Base-by-base conservation (phyloP, 2,797 vertebrate genomes). In the Spinus olivaceus region DNA sequence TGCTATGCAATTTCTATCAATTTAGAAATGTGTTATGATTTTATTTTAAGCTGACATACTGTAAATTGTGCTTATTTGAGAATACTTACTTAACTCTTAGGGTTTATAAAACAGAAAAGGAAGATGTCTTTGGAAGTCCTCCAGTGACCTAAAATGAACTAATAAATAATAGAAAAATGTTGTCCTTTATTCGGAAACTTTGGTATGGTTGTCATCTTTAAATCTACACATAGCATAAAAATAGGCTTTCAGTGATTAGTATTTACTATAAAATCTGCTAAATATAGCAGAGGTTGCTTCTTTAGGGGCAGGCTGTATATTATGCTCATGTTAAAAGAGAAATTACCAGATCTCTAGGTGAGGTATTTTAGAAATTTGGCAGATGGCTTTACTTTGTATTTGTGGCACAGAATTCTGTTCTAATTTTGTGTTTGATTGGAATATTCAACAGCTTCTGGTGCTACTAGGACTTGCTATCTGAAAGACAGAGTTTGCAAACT, bases 331-430 rank as follows among this genome's bases (percentile, higher is more conserved):
- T 94, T 97, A 97, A 90, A 92, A 69, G 51, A 96, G 84, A 92
- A 95, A 95, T 95, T 95, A 94, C 72, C 93, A 96, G 97, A 97
- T 86, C 93, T 95, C 84, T 97, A 98, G 95, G 96, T 97, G 92
- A 97, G 93, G 61, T 94, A 97, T 86, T 88, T 92, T 94, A 94
- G 73, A 71, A 95, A 97, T 97, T 97, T 97, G 96, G 95, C 97
- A 98, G 96, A 97, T 97, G 97, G 97, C 83, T 97, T 97, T 97
- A 95, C 97, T 98, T 98, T 98, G 95, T 97, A 94, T 97, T 97
- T 96, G 96, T 95, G 91, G 96, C 94, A 95, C 85, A 89, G 95
- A 97, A 91, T 92, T 80, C 66, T 96, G 96, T 94, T 96, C 84
- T 94, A 94, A 96, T 97, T 97, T 97, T 97, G 87, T 92, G 93